Evolutionary conservation across 1,140 invertebrate species (phyloP), one percentile per base, ranked within the genome.

Genomic region (Bradysia coprophila): DNA sequence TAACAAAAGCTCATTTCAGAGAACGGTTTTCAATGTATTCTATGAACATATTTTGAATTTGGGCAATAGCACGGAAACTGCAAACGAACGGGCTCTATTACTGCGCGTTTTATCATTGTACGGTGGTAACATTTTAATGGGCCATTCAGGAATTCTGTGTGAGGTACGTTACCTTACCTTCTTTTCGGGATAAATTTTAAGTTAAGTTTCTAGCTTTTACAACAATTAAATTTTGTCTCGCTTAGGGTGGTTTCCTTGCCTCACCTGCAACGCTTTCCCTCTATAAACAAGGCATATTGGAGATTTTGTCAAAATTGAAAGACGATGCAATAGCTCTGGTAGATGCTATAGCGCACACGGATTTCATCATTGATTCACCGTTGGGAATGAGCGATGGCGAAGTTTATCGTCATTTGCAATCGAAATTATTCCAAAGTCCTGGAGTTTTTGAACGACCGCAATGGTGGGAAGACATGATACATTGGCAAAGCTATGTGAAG

Each of bases 281-380:
- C 0, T 57, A 56, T 34, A 52, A 61, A 33, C 22, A 50, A 21
- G 56, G 52, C 3, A 57, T 61, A 18, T 37, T 58, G 11, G 31
- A 62, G 31, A 51, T 81, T 19, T 79, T 81, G 54, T 45, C 54
- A 1, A 55, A 65, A 37, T 49, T 91, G 9, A 78, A 79, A 55
- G 65, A 75, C 38, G 76, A 64, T 45, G 75, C 81, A 8, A 72
- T 91, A 11, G 52, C 76, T 8, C 63, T 92, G n/a, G 77, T 77
- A 1, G 91, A 95, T 68, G 75, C 75, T 1, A 68, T 94, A 43
- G 83, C 88, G n/a, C 88, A 88, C 2, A 78, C 84, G 11, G 90
- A 95, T 67, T 91, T 82, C 56, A 73, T 84, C 48, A 55, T 90
- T 0, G 81, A 83, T 52, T 90, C 85, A 5, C 72, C 76, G 13